These are phyloP conservation scores for Macrophya annulata DNA, from an alignment of 2,888 invertebrate species.

Conservation along the genomic window DNA sequence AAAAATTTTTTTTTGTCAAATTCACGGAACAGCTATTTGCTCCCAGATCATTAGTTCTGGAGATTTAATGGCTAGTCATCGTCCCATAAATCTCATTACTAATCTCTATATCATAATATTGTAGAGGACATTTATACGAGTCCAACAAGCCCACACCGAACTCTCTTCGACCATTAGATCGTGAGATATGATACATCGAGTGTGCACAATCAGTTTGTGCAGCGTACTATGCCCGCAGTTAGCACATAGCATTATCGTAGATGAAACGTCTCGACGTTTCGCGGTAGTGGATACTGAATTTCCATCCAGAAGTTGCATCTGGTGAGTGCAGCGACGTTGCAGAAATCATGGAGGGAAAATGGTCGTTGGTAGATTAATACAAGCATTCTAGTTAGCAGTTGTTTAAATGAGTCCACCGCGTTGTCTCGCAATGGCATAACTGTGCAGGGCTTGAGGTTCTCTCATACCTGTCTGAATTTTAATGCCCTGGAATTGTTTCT, in stretches of 20 bases:
- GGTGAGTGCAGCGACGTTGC: neutral
- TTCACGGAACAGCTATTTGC: neutral
- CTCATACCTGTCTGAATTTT: conserved; percentile 63
- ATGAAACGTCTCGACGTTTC: neutral
- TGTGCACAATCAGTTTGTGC: conserved; percentile 30
- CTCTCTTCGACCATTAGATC: neutral
- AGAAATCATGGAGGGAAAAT: neutral
- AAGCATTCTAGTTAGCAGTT: conserved; percentile 63
- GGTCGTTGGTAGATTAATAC: conserved; percentile 61
- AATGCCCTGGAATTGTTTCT: conserved; percentile 69
- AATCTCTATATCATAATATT: neutral
- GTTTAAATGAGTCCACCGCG: conserved; percentile 61
- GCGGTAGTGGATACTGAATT: neutral
- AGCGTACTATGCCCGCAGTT: neutral
- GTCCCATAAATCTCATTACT: too few relatives aligned
- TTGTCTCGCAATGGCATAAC: neutral
- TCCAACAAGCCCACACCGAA: neutral
- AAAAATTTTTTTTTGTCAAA: neutral
- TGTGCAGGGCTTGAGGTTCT: conserved; percentile 29
- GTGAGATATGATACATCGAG: neutral
- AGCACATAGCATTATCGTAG: neutral
- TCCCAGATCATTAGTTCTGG: neutral
- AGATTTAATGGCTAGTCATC: too few relatives aligned
- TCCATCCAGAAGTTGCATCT: neutral
- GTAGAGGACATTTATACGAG: neutral